Evolutionary conservation across 2,888 invertebrate genomes (phyloP).

Genomic region (Troides oblongomaculatus): DNA sequence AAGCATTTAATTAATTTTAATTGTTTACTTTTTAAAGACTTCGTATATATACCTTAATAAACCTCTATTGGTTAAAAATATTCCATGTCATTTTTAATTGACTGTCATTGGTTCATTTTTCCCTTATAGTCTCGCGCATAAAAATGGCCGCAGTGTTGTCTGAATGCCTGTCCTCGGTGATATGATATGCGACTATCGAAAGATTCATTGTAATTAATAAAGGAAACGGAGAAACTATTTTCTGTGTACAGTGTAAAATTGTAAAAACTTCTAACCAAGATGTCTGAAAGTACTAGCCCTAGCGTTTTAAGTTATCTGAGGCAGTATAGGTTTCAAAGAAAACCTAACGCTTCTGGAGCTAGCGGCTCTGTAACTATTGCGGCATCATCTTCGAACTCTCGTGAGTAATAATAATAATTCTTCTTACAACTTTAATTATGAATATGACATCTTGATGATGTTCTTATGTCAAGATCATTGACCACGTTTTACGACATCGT

Average conservation of each 20-base stretch:
- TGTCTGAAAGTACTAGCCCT: slow-evolving; percentile 77
- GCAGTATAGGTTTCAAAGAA: slow-evolving; percentile 85
- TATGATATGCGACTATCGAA: slow-evolving; percentile 51
- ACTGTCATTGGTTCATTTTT: slow-evolving; percentile 46
- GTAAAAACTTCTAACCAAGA: slow-evolving; percentile 43
- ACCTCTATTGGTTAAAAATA: slow-evolving; percentile 28
- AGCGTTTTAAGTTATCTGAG: slow-evolving; percentile 82
- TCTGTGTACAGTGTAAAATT: slow-evolving; percentile 18
- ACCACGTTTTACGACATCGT: slow-evolving; percentile 47
- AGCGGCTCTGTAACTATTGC: slow-evolving; percentile 59
- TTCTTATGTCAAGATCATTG: slow-evolving; percentile 41
- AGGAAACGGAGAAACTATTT: slow-evolving; percentile 7
- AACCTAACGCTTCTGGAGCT: slow-evolving; percentile 66
- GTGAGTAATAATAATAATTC: slow-evolving; percentile 51
- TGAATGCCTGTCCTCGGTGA: slow-evolving; percentile 54
- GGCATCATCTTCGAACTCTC: slow-evolving; percentile 60
- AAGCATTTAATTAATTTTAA: no score
- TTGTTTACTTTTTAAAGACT: no score
- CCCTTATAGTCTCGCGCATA: slow-evolving; percentile 67
- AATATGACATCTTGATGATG: slow-evolving; percentile 46
- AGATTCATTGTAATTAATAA: slow-evolving; percentile 40
- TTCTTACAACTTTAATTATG: slow-evolving; percentile 18
- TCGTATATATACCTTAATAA: not conserved
- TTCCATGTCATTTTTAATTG: slow-evolving; percentile 33
- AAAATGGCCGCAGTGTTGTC: slow-evolving; percentile 76